phyloP scores from a whole-genome alignment of 2,113 vertebrate species.

The Falco punctatus region DNA sequence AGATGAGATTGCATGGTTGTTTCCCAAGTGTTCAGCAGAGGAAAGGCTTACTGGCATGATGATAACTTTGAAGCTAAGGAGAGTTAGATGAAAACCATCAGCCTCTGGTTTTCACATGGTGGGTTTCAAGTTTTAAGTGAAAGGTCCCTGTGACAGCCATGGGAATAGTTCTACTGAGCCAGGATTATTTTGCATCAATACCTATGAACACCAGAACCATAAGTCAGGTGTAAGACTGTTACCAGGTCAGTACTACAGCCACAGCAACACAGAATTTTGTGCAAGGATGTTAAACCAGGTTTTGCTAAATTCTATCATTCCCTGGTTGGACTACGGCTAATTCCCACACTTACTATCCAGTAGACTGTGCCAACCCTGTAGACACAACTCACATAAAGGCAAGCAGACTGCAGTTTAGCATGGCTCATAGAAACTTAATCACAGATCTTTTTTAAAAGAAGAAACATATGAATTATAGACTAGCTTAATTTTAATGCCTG shows the following conservation, averaged over 20 bases:
- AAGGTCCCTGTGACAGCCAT: not conserved
- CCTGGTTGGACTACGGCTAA: not conserved
- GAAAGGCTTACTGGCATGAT: not conserved
- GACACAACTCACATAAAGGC: not conserved
- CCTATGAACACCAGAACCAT: not conserved
- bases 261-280: not conserved
- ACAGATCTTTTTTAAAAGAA: not conserved
- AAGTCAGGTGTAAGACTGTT: not conserved
- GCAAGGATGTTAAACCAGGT: not conserved
- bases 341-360: not conserved
- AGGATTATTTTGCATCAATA: not conserved
- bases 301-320: not conserved
- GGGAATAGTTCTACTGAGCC: not conserved
- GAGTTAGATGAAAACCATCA: not conserved
- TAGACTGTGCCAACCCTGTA: not conserved
- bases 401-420: not conserved
- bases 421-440: not conserved
- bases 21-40: not conserved
- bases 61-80: not conserved
- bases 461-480: not conserved
- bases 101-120: not conserved
- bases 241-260: fast-evolving
- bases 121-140: not conserved
- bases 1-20: not conserved
- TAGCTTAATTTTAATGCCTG: not conserved